A percentile compares a stretch with the other conserved stretches of the same genome.
These are phyloP conservation scores for Ptilorrhoa leucosticta DNA, from an alignment of 2,113 vertebrate genomes.

Conservation along the genomic window DNA sequence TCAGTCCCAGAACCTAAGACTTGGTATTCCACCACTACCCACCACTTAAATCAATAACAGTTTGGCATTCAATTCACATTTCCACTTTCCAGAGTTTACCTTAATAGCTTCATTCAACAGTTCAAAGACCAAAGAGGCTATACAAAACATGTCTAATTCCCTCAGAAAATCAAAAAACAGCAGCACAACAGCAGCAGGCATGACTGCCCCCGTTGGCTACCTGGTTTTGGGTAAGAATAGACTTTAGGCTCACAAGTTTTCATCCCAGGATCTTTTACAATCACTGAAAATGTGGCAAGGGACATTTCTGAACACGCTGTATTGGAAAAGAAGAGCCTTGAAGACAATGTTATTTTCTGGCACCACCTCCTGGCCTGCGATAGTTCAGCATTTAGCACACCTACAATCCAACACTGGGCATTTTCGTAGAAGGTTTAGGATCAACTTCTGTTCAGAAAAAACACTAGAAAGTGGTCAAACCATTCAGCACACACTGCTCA, in stretches of 20 bases:
- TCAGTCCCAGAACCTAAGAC: background rate
- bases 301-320: background rate
- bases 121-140: background rate
- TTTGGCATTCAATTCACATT: background rate
- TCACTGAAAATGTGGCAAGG: background rate
- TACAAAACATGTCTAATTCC: background rate
- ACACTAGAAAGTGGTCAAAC: background rate
- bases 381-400: background rate
- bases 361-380: slow-evolving; percentile 50
- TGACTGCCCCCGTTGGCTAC: background rate
- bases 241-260: background rate
- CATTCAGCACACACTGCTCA: background rate
- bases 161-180: background rate
- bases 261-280: background rate
- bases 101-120: background rate
- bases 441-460: background rate
- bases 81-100: background rate
- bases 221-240: background rate
- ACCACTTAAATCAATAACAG: background rate
- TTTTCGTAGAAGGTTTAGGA: background rate
- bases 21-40: background rate
- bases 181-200: background rate
- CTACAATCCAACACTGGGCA: background rate
- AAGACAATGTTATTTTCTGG: background rate
- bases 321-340: background rate